Evolutionary conservation across 2,888 invertebrate species (phyloP).

Genomic region (Ophion costatus): DNA sequence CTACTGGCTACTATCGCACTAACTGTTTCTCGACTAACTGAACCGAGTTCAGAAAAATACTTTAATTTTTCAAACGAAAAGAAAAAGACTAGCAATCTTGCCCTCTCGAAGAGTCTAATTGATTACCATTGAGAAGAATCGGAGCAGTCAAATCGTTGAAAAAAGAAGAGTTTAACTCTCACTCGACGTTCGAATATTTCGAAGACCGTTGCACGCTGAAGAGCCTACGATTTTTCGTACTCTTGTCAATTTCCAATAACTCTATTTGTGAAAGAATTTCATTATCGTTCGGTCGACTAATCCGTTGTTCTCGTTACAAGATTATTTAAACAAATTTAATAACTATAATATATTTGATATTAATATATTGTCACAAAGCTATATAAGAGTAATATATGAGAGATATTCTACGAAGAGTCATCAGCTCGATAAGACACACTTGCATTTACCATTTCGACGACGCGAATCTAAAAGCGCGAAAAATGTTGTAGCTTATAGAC

Average conservation of each 20-base stretch:
- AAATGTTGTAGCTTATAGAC: slow-evolving; percentile 21
- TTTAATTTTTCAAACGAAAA: slow-evolving; percentile 11
- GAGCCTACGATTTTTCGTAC: neutral
- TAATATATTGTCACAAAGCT: slow-evolving; percentile 72
- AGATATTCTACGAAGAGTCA: slow-evolving; percentile 5
- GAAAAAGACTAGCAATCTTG: slow-evolving; percentile 37
- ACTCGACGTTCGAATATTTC: neutral
- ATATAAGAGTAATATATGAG: slow-evolving; percentile 72
- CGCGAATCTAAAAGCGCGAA: neutral
- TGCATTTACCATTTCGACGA: slow-evolving; percentile 46
- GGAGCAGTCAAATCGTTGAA: neutral
- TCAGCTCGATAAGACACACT: slow-evolving; percentile 12
- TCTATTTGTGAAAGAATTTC: neutral
- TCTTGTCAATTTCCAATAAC: neutral
- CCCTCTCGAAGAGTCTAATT: slow-evolving; percentile 49
- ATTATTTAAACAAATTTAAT: slow-evolving; percentile 61
- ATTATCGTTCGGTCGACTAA: neutral
- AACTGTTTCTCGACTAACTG: slow-evolving; percentile 26
- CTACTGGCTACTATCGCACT: slow-evolving; percentile 28
- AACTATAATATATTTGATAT: slow-evolving; percentile 73
- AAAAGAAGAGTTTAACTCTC: neutral
- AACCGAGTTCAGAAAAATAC: slow-evolving; percentile 42
- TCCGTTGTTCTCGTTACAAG: slow-evolving; percentile 45
- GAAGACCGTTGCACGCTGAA: neutral
- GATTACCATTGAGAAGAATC: neutral